Evolutionary conservation across 2,797 vertebrate genomes (phyloP), one percentile per base, ranked within the genome.

Genomic region (Odontamblyopus lacepedii): DNA sequence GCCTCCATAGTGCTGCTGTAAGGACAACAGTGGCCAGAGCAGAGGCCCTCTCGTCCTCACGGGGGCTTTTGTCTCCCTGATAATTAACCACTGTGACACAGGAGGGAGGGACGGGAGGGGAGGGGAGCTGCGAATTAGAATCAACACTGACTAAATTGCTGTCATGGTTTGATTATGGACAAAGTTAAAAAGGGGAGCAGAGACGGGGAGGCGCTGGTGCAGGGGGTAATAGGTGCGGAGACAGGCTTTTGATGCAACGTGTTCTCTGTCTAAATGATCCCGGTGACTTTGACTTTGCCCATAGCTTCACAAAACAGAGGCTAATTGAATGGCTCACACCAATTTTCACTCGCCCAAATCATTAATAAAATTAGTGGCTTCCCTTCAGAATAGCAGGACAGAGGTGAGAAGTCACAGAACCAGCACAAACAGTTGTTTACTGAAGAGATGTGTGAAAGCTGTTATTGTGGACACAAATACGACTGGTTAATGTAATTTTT

Each of bases 81-180:
- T 95, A 94, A 95, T 95, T 93, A 95, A 93, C 93, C 94, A 82
- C 78, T 86, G 87, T 84, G 87, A 89, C 80, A 78, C 81, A 72
- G 74, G 78, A 83, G 81, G 84, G 69, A 85, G 90, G 79, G 13
- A 44, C 11, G 41, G 12, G 12, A 15, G 12, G 12, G n/a, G n/a
- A 23, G 91, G 62, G 91, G 93, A 95, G 94, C 95, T 96, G 96
- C 93, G 94, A 97, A 97, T 96, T 95, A 94, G 91, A 95, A 95
- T 94, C 94, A 95, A 95, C 95, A 90, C 89, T 90, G 91, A 93
- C 94, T 93, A 95, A 95, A 92, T 88, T 95, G 94, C 93, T 93
- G 94, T 94, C 92, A 93, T 88, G 75, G 92, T 91, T 94, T 95
- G 95, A 96, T 97, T 96, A 97, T 88, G 95, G 89, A 88, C 93